Evolutionary conservation across 2,888 invertebrate genomes (phyloP).

Genomic region (Tridacna gigas): DNA sequence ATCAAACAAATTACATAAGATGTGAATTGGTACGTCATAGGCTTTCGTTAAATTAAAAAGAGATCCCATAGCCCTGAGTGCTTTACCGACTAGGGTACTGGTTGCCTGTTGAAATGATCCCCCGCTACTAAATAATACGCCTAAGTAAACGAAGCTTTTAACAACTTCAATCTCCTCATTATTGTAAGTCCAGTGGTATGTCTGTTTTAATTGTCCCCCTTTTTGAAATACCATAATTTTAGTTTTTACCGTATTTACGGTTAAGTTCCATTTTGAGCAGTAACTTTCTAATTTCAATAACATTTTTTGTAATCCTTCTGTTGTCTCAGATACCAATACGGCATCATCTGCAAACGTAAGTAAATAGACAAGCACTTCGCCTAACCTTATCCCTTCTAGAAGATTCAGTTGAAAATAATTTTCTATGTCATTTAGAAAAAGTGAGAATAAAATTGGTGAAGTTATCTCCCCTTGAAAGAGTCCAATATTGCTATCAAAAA

Average conservation of each 20-base stretch:
- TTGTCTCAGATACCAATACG: constrained; percentile 1
- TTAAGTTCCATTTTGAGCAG: constrained; percentile 21
- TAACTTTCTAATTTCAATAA: constrained; percentile 22
- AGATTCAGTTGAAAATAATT: constrained; percentile 1
- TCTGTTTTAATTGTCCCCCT: constrained; percentile 1
- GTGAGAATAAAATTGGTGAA: constrained; percentile 17
- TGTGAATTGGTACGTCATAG: neutral
- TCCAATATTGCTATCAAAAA: constrained; percentile 6
- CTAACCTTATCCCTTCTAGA: neutral
- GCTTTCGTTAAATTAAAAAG: constrained; percentile 24
- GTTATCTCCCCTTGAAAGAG: constrained; percentile 26
- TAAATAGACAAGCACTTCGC: neutral
- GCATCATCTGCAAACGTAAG: constrained; percentile 17
- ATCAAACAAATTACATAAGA: constrained; percentile 3
- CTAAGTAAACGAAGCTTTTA: constrained; percentile 32
- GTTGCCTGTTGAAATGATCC: constrained; percentile 35
- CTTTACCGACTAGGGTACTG: constrained; percentile 9
- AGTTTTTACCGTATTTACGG: constrained; percentile 19
- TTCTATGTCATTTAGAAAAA: constrained; percentile 18
- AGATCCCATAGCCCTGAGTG: constrained; percentile 25
- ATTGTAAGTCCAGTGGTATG: neutral
- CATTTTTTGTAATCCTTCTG: constrained; percentile 21
- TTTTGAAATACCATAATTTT: constrained; percentile 33
- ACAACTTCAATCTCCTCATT: constrained; percentile 29
- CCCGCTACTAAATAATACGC: constrained; percentile 32